Evolutionary conservation across 2,113 vertebrate species (phyloP), one percentile per base, ranked within the genome.

Genomic region (Paramormyrops kingsleyae): DNA sequence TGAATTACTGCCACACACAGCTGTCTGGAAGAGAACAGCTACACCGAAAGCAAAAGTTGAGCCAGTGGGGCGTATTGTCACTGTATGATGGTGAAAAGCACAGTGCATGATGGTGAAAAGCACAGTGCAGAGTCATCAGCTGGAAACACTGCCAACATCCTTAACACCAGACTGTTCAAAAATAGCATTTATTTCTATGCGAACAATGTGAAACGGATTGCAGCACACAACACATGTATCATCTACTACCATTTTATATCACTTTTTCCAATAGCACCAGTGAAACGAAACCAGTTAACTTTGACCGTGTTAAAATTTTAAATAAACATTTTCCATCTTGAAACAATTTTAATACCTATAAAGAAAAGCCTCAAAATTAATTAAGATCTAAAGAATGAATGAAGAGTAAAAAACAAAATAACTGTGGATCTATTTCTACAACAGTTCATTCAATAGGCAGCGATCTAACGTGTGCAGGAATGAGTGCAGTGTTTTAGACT

Each of bases 201-300:
- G 15, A 77, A 74, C 62, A 85, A 77, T 83, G 90, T 89, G 91
- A 94, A 93, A 92, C 90, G 92, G 92, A 93, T 19, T 27, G 47
- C 17, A 52, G 80, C 83, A 84, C 19, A 47, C 44, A 84, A 19
- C 19, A 46, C 42, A 46, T 10, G 21, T n/a, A 84, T 46, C 44
- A 47, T 47, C 42, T n/a, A 47, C 8, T 24, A 12, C 5, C 7
- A n/a, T 47, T 4, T 47, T 84, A 83, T n/a, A 44, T 84, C 39
- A 84, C 42, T 47, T 44, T 13, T 44, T 27, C 42, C 44, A 47
- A 12, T 24, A 84, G 39, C 83, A 84, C 83, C 83, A 84, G 83
- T 86, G 85, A 86, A 86, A 86, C 12, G 10, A 27, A 86, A 24
- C n/a, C 47, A 13, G 47, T 86, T 70, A 70, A 27, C 31, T 70